Conservation (phyloP, 30 jellyfish, hydroid and myxozoan species). For the Morbakka virulenta region DNA sequence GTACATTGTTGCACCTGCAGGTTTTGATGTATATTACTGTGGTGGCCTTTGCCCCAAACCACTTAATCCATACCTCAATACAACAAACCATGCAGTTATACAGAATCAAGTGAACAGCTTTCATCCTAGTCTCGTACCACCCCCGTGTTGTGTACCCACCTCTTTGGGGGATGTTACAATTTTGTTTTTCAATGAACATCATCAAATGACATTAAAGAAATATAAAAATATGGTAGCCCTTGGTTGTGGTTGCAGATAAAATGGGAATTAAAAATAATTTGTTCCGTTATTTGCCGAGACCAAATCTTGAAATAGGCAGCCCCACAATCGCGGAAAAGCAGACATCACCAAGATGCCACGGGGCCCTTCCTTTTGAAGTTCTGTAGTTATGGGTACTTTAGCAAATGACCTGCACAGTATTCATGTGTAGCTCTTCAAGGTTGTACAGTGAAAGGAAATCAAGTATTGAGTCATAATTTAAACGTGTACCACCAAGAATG, state of each 20-base stretch:
- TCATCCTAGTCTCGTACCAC: conserved; percentile 71
- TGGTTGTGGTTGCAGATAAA: conserved; percentile 94
- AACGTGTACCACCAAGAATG: too few relatives aligned
- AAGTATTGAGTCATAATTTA: too few relatives aligned
- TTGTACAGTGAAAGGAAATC: too few relatives aligned
- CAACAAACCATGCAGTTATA: conserved; percentile 92
- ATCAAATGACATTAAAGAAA: conserved; percentile 61
- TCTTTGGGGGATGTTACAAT: conserved; percentile 64
- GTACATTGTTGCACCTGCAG: conserved; percentile 76
- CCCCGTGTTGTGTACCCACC: conserved; percentile 91
- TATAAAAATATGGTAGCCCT: conserved; percentile 64
- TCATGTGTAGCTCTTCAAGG: too few relatives aligned
- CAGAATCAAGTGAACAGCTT: conserved; percentile 81
- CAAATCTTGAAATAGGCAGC: too few relatives aligned
- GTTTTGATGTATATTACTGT: conserved; percentile 76
- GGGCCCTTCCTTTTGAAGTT: too few relatives aligned
- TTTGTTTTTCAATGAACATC: conserved; percentile 40
- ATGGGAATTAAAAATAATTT: too few relatives aligned
- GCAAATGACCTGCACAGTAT: too few relatives aligned
- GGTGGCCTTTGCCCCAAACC: conserved; percentile 92
- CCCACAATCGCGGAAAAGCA: too few relatives aligned
- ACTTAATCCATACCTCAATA: conserved; percentile 79
- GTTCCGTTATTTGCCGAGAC: too few relatives aligned
- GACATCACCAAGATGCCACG: too few relatives aligned
- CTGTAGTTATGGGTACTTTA: too few relatives aligned